These are phyloP conservation scores for Falco columbarius DNA, from an alignment of 2,797 vertebrate genomes.

Conservation along the genomic window DNA sequence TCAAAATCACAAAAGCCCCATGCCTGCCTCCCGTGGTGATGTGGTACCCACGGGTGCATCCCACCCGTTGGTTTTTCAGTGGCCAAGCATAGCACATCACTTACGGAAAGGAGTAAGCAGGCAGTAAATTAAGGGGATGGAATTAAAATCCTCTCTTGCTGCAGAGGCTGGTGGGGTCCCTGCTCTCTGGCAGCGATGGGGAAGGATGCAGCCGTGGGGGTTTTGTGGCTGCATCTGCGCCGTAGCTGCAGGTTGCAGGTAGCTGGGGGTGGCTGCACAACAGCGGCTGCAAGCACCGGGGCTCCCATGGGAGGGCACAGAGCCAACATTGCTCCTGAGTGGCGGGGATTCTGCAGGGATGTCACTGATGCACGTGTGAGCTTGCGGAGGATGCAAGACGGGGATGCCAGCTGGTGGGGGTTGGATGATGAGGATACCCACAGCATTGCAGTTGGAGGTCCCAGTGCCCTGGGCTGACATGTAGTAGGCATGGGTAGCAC, in stretches of 20 bases:
- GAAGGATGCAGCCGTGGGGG: background rate
- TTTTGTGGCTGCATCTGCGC: background rate
- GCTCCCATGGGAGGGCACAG: too few species aligned
- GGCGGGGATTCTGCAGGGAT: background rate
- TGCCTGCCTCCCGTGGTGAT: rapidly evolving
- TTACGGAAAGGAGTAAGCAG: slow-evolving; percentile 2
- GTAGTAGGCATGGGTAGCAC: too few species aligned
- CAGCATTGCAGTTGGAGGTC: background rate
- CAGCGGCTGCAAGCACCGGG: too few species aligned
- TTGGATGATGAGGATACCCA: background rate
- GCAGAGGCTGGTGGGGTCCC: background rate
- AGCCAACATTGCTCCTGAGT: background rate
- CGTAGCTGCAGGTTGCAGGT: background rate
- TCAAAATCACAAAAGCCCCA: rapidly evolving
- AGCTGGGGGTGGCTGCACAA: background rate
- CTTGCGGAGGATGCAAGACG: background rate
- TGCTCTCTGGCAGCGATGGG: background rate
- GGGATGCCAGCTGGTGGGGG: background rate
- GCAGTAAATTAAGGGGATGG: background rate
- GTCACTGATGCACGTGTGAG: rapidly evolving
- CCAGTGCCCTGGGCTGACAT: rapidly evolving
- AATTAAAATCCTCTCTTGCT: slow-evolving; percentile 3
- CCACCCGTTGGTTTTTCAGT: background rate
- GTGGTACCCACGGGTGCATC: background rate
- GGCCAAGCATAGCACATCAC: background rate